Evolutionary conservation across 1,140 invertebrate species (phyloP), one percentile per base, ranked within the genome.

Genomic region (Bemisia tabaci): DNA sequence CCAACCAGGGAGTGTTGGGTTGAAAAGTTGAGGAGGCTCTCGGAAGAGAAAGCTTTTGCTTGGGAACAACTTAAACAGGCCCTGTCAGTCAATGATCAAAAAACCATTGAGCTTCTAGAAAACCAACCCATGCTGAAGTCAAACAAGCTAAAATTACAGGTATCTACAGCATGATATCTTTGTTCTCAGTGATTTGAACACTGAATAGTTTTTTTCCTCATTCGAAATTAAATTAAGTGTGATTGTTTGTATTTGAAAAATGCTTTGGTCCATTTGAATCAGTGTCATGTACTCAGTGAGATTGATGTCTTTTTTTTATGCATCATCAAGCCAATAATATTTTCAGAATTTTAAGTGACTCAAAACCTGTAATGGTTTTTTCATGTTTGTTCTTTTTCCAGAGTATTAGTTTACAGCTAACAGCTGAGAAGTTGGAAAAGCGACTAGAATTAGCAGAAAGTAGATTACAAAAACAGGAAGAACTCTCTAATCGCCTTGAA

Each of bases 391-490:
- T 48, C 33, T 48, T 17, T 17, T 48, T 48, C n/a, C 33, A 48
- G 33, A 24, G 11, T 61, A 22, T 61, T 22, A 61, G 23, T 23
- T 65, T 58, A 22, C 63, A 33, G 63, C 23, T 65, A 23, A 65
- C 12, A 39, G n/a, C 63, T 65, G 27, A 39, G 27, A 65, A 22
- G 2, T 65, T 65, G 11, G 73, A 77, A 33, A 69, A 74, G 39
- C 73, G 76, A 62, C 23, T 75, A 0, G 69, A 75, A 68, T 67
- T 68, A 1, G 69, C 69, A 0, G 73, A 73, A 22, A 68, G 67
- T 0, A 75, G 72, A 64, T 59, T 73, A 21, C 22, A 59, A 12
- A 72, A 75, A 5, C 74, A 74, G 33, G 74, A 77, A 60, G 64
- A 69, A n/a, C 27, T 65, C 9, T 26, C 48, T 11, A 65, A 65